Evolutionary conservation across 1,140 invertebrate species (phyloP), one percentile per base, ranked within the genome.

Genomic region (Meloidogyne floridensis): DNA sequence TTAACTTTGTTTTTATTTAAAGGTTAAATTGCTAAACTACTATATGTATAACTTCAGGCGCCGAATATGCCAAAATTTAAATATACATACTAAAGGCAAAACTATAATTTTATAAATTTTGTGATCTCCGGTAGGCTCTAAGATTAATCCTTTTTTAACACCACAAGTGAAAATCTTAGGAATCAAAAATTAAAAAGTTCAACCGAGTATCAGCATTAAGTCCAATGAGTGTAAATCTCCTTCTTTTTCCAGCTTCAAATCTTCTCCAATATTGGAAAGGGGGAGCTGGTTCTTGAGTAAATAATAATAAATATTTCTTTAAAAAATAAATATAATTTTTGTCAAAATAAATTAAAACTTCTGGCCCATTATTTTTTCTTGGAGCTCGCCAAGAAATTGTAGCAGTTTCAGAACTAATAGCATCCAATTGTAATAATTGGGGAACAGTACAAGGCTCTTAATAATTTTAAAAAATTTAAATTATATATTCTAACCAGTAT

Each of bases 361-460:
- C 88, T 42, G 81, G 80, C 8, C 87, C 88, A 65, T 89, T 90
- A 78, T 89, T 89, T 79, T 90, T 90, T 65, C 84, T 81, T 20
- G 88, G 88, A 8, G 89, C 77, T 72, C 77, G 71, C 88, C 88
- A 89, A 13, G 89, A 85, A 32, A 89, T 82, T 11, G 88, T 89
- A 4, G 87, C 87, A 20, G 86, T 90, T 65, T 90, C 89, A 77
- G 80, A 85, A 69, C 86, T 87, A 15, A 90, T 81, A 8, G 89
- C 86, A 47, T 90, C 88, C 20, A 90, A 32, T 75, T 80, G 59
- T n/a, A 89, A 76, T 13, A 87, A 82, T 74, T 90, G 89, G 1
- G 88, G 88, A 3, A 89, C 88, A 4, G 87, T 89, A 71, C 87
- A 88, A 18, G 87, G 88, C 70, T 89, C 87, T 87, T 77, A 42